Evolutionary conservation across 2,797 vertebrate species (phyloP), one percentile per base, ranked within the genome.

Genomic region (Muraenolepis orangiensis): DNA sequence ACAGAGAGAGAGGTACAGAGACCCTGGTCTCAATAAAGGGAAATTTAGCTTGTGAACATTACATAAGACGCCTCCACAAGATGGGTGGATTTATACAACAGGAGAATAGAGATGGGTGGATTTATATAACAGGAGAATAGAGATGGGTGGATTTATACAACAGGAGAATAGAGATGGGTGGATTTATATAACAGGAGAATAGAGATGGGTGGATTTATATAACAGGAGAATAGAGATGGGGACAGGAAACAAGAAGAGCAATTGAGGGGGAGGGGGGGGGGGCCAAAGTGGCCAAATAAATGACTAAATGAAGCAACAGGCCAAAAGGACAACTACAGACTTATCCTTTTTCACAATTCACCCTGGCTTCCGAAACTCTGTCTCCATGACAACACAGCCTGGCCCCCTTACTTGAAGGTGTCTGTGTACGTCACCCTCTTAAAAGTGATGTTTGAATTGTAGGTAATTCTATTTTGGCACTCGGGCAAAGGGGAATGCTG

Each of bases 41-140:
- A 70, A 81, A 70, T 81, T 76, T 81, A 78, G 66, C 51, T 70
- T 42, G 66, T 1, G 69, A 36, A 72, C 69, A 57, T 84, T 79
- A 79, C 70, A 67, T 82, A 79, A 80, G 83, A 78, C 69, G 30
- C 76, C 76, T 80, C 78, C 83, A 77, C 69, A 74, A 46, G 67
- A 74, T 6, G 32, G 18, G 76, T 72, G 18, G 57, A 75, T 74
- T 84, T 84, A 74, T 72, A 69, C 26, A 57, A 57, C 3, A 66
- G 26, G 64, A 66, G 64, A 30, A 16, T 26, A 66, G 12, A 28
- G 64, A 30, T 29, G 64, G 23, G 64, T 72, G 18, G 57, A 75
- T 74, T 84, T 84, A 74, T 72, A 69, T 14, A 57, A 57, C 3
- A 66, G 26, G 64, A 66, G 64, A 30, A 16, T n/a, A n/a, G n/a